Evolutionary conservation across 2,113 vertebrate species (phyloP).

Genomic region (Pollachius pollachius): DNA sequence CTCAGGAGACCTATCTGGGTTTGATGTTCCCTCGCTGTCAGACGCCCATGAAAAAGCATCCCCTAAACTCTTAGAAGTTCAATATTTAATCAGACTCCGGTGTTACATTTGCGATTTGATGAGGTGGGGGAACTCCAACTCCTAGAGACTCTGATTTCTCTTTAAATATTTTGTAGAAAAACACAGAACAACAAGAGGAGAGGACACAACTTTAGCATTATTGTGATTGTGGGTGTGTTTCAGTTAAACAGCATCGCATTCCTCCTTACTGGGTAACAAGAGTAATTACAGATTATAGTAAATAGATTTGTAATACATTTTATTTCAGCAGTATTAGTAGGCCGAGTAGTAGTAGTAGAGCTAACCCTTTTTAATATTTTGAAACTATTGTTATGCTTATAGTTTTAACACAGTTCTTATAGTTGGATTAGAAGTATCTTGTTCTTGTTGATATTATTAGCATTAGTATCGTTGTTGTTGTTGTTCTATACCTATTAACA

Average conservation of each 20-base stretch:
- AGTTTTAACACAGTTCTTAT: background rate
- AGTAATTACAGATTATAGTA: background rate
- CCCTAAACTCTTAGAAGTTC: slow-evolving; percentile 60
- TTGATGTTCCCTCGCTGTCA: slow-evolving; percentile 67
- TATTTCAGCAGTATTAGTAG: too few species aligned
- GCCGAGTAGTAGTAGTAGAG: background rate
- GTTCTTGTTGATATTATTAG: slow-evolving; percentile 14
- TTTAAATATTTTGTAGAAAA: slow-evolving; percentile 54
- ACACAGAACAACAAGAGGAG: background rate
- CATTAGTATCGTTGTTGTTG: slow-evolving; percentile 24
- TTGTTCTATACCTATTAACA: slow-evolving; percentile 49
- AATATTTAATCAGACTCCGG: slow-evolving; percentile 74
- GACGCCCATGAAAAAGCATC: slow-evolving; percentile 64
- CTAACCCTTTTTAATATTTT: background rate
- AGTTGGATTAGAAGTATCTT: background rate
- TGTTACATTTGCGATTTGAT: slow-evolving; percentile 67
- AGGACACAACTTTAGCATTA: background rate
- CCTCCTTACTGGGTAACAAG: background rate
- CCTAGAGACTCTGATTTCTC: slow-evolving; percentile 59
- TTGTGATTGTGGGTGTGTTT: background rate
- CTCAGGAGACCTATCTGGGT: slow-evolving; percentile 57
- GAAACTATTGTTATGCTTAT: background rate
- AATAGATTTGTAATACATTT: background rate
- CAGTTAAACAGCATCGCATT: background rate
- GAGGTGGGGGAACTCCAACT: slow-evolving; percentile 56